These are phyloP conservation scores for Drosophila setifemur DNA, from an alignment of 1,140 invertebrate genomes.

Conservation along the genomic window DNA sequence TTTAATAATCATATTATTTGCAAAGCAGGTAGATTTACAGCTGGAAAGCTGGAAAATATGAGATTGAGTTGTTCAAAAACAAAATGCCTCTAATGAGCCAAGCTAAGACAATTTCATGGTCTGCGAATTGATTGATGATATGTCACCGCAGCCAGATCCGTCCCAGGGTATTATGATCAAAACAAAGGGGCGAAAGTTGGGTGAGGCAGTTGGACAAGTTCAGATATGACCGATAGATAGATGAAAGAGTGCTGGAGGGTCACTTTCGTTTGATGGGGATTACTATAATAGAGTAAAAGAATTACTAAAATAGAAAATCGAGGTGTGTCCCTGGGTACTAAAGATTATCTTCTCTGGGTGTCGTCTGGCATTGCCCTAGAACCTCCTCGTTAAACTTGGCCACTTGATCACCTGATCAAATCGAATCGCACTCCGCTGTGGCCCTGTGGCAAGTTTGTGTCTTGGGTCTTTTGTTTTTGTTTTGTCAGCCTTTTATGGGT, in stretches of 20 bases:
- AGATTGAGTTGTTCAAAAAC: conserved; percentile 20
- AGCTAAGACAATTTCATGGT: conserved; percentile 33
- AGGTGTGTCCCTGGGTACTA: too few relatives aligned
- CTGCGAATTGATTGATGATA: conserved; percentile 31
- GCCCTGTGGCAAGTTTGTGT: conserved; percentile 47
- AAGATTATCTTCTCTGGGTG: too few relatives aligned
- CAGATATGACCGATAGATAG: neutral
- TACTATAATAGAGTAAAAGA: too few relatives aligned
- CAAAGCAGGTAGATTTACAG: neutral
- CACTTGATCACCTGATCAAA: neutral
- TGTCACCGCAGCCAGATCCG: conserved; percentile 22
- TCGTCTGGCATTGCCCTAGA: conserved; percentile 43
- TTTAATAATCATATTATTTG: neutral
- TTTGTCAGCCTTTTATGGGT: too few relatives aligned
- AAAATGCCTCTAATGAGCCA: conserved; percentile 28
- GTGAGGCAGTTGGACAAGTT: neutral
- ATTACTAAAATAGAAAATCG: too few relatives aligned
- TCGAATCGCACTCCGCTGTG: conserved; percentile 22
- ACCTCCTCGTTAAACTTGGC: neutral
- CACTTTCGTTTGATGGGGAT: neutral
- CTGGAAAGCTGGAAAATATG: too few relatives aligned
- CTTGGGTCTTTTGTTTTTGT: conserved; percentile 63
- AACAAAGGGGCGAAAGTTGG: conserved; percentile 36
- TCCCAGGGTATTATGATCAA: conserved; percentile 9
- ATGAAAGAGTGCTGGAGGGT: too few relatives aligned